Percentiles rank a stretch among this genome's conserved stretches.
These are phyloP conservation scores for Craniophora ligustri DNA, from an alignment of 2,888 invertebrate species.

Conservation along the genomic window DNA sequence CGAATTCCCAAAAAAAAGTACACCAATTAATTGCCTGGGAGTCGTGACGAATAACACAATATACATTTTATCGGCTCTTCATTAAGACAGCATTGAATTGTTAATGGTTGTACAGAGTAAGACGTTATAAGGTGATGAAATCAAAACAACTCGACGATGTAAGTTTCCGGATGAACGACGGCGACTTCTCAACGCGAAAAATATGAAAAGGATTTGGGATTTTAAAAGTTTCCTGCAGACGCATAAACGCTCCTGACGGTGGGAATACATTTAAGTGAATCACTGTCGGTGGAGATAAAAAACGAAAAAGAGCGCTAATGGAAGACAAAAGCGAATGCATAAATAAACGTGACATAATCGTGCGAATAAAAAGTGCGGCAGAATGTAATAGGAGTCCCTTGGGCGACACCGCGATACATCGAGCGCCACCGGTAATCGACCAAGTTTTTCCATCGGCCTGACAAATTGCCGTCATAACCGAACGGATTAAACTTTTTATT, in stretches of 20 bases:
- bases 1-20: constrained; percentile 76
- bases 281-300: constrained; percentile 71
- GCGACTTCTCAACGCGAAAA: constrained; percentile 65
- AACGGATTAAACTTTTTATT: constrained; percentile 89
- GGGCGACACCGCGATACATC: constrained; percentile 62
- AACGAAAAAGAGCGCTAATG: constrained; percentile 77
- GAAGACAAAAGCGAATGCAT: constrained; percentile 85
- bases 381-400: constrained; percentile 68
- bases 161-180: constrained; percentile 71
- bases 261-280: constrained; percentile 76
- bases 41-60: constrained; percentile 82
- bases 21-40: constrained; percentile 80
- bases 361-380: constrained; percentile 73
- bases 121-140: constrained; percentile 82
- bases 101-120: constrained; percentile 80
- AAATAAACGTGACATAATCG: constrained; percentile 85
- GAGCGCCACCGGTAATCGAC: constrained; percentile 81
- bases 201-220: constrained; percentile 58
- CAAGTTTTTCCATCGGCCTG: constrained; percentile 87
- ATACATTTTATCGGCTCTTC: constrained; percentile 86
- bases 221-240: constrained; percentile 69
- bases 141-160: constrained; percentile 75
- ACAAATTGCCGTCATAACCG: constrained; percentile 88
- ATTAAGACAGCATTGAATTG: constrained; percentile 85
- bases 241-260: constrained; percentile 60